phyloP scores from a whole-genome alignment of 1,140 invertebrate genomes.

The Drosophila punjabiensis region DNA sequence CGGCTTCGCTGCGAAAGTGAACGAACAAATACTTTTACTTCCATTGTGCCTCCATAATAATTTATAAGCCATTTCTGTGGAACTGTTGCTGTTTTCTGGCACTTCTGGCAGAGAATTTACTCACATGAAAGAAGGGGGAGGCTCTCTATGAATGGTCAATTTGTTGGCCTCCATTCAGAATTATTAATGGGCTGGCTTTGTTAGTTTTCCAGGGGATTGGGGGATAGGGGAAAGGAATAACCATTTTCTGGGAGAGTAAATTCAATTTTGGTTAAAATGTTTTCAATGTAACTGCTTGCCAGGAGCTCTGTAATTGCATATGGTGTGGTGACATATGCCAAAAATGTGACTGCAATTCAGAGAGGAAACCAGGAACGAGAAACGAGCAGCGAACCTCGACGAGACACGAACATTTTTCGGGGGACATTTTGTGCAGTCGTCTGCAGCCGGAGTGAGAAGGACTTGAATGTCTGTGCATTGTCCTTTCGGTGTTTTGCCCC shows the following conservation, averaged over 20 bases:
- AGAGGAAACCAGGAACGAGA: slow-evolving; percentile 54
- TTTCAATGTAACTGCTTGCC: slow-evolving; percentile 47
- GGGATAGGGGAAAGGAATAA: background rate
- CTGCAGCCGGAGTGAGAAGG: slow-evolving; percentile 45
- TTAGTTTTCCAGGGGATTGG: background rate
- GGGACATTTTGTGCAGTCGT: slow-evolving; percentile 63
- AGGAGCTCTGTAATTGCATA: slow-evolving; percentile 47
- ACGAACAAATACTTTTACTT: slow-evolving; percentile 53
- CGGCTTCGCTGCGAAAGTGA: slow-evolving; percentile 41
- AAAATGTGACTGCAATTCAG: slow-evolving; percentile 66
- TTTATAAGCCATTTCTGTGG: slow-evolving; percentile 63
- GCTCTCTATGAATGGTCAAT: slow-evolving; percentile 38
- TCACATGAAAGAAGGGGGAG: slow-evolving; percentile 1
- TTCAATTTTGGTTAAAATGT: slow-evolving; percentile 57
- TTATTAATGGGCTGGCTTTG: slow-evolving; percentile 50
- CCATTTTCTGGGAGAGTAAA: slow-evolving; percentile 30
- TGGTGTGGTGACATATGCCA: slow-evolving; percentile 74
- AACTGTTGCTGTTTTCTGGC: slow-evolving; percentile 47
- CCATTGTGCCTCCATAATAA: slow-evolving; percentile 59
- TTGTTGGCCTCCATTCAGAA: slow-evolving; percentile 31
- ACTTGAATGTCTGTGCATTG: slow-evolving; percentile 37
- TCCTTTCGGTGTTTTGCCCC: slow-evolving; percentile 49
- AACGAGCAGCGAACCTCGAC: slow-evolving; percentile 14
- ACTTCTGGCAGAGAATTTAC: slow-evolving; percentile 11
- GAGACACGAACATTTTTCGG: slow-evolving; percentile 66